Conservation (phyloP, 2,888 invertebrate genomes). For the Sussaba pulchella region DNA sequence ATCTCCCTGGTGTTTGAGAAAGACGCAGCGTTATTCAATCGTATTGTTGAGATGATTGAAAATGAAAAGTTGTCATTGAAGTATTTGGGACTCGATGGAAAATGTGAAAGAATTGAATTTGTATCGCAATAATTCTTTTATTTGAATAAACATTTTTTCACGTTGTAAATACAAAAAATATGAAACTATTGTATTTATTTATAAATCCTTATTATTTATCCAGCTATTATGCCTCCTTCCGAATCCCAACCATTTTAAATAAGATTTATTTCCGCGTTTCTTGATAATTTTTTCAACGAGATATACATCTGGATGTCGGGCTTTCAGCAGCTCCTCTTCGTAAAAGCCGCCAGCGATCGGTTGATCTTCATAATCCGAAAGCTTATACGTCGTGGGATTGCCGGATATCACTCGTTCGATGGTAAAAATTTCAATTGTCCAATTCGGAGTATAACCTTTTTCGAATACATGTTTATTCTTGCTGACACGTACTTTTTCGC, state of each 20-base stretch:
- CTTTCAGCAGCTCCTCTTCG: constrained; percentile 47
- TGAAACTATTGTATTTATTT: constrained; percentile 5
- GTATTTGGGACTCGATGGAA: constrained; percentile 15
- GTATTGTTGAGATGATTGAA: neutral
- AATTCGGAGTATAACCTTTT: constrained; percentile 79
- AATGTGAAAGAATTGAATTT: constrained; percentile 37
- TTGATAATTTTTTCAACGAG: constrained; percentile 55
- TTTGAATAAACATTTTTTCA: constrained; percentile 16
- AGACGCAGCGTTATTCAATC: neutral
- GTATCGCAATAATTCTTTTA: constrained; percentile 16
- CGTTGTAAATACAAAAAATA: constrained; percentile 14
- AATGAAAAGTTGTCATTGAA: constrained; percentile 28
- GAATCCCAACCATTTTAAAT: constrained; percentile 56
- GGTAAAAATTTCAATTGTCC: constrained; percentile 79
- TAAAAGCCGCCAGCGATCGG: constrained; percentile 70
- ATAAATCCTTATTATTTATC: constrained; percentile 42
- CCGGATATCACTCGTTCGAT: constrained; percentile 67
- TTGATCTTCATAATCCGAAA: constrained; percentile 74
- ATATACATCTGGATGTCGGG: constrained; percentile 48
- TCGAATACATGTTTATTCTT: constrained; percentile 76
- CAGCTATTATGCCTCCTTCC: constrained; percentile 56
- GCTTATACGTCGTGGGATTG: constrained; percentile 75
- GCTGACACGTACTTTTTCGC: constrained; percentile 77
- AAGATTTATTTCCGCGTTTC: constrained; percentile 33
- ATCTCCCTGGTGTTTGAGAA: constrained; percentile 25